Evolutionary conservation across 2,797 vertebrate species (phyloP).

Genomic region (Chiroxiphia lanceolata): DNA sequence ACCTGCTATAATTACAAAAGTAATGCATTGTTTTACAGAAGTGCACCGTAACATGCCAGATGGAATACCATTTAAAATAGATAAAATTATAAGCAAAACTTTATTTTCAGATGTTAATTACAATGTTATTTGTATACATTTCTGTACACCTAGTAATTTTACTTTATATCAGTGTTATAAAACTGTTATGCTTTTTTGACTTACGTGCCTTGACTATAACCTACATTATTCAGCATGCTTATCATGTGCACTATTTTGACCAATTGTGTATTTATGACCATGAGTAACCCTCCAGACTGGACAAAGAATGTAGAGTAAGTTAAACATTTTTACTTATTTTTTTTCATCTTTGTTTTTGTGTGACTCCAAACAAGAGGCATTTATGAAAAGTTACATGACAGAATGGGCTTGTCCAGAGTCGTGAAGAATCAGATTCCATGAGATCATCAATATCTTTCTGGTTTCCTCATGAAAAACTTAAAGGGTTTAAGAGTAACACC

Average conservation of each 20-base stretch:
- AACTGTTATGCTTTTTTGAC: neutral
- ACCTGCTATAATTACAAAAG: neutral
- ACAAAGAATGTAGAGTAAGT: constrained; percentile 96
- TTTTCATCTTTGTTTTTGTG: neutral
- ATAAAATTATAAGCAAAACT: neutral
- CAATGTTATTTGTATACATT: neutral
- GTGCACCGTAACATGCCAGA: neutral
- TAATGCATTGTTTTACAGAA: neutral
- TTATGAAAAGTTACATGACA: neutral
- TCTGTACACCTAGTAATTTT: neutral
- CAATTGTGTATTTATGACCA: constrained; percentile 96
- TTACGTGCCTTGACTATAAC: constrained; percentile 84
- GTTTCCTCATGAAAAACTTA: neutral
- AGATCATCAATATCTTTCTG: neutral
- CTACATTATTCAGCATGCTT: constrained; percentile 91
- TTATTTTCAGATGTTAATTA: neutral
- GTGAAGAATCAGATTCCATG: neutral
- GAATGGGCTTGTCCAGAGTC: neutral
- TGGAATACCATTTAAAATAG: neutral
- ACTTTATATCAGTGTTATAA: neutral
- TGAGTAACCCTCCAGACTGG: constrained; percentile 79
- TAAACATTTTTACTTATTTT: constrained; percentile 9
- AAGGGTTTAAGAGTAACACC: neutral
- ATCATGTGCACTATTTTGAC: constrained; percentile 98
- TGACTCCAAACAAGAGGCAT: neutral